Evolutionary conservation across 2,888 invertebrate genomes (phyloP).

Genomic region (Sylvicola cinctus): DNA sequence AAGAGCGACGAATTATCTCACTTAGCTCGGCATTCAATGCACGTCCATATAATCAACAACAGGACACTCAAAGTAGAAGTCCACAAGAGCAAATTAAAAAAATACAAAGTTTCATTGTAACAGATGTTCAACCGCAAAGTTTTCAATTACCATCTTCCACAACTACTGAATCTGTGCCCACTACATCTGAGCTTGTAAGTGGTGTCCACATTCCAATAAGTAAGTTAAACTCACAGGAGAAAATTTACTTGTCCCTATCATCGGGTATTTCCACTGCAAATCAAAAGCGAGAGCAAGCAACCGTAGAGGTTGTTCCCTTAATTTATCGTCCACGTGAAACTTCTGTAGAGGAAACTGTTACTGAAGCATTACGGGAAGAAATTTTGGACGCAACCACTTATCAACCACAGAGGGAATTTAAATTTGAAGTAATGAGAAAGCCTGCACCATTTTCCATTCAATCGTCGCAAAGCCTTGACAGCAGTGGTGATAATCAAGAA

Average conservation of each 20-base stretch:
- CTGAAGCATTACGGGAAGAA: not conserved
- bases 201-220: conserved; percentile 1
- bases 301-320: conserved; percentile 2
- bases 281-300: not conserved
- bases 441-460: no score
- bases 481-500: no score
- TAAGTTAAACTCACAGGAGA: conserved; percentile 1
- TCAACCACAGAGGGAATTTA: no score
- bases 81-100: conserved; percentile 11
- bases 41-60: not conserved
- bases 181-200: not conserved
- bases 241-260: conserved; percentile 1
- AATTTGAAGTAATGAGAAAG: no score
- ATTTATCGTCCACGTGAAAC: not conserved
- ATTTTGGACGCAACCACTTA: not conserved
- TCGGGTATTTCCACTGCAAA: not conserved
- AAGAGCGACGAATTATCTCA: no score
- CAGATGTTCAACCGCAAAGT: conserved; percentile 25
- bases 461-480: no score
- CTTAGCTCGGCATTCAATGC: conserved; percentile 1
- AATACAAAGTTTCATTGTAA: conserved; percentile 18
- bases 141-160: conserved; percentile 14
- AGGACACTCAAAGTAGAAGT: conserved; percentile 2
- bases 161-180: conserved; percentile 1
- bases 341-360: no score